Percentiles rank a stretch among this genome's conserved stretches.
phyloP scores from a whole-genome alignment of 2,797 vertebrate species.

The Lepus oiostolus region DNA sequence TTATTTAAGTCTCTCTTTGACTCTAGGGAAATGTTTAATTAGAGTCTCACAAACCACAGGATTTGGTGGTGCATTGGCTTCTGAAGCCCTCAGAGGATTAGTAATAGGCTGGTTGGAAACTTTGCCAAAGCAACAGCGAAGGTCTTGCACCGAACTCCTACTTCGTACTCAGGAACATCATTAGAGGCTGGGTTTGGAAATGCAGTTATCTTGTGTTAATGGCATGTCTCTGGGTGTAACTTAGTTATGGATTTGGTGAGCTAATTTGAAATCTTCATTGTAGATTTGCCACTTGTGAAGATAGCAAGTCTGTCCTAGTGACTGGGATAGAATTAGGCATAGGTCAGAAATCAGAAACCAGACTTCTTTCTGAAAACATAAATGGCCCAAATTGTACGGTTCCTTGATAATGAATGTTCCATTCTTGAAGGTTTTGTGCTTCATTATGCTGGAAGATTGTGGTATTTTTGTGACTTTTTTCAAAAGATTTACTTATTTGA shows the following conservation, averaged over 20 bases:
- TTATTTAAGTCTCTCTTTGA: not conserved
- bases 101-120: slow-evolving; percentile 35
- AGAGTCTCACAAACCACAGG: not conserved
- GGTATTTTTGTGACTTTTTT: not conserved
- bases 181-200: slow-evolving; percentile 15
- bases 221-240: not conserved
- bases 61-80: not conserved
- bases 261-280: not conserved
- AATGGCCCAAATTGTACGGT: not conserved
- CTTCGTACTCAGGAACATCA: not conserved
- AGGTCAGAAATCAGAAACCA: not conserved
- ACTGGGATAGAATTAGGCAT: not conserved
- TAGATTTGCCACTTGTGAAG: not conserved
- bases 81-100: not conserved
- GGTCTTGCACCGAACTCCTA: not conserved
- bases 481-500: no score
- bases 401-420: not conserved
- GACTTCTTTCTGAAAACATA: not conserved
- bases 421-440: not conserved
- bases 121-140: not conserved
- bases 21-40: slow-evolving; percentile 42
- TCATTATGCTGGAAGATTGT: not conserved
- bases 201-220: not conserved
- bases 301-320: not conserved
- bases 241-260: not conserved